Evolutionary conservation across 2,797 vertebrate species (phyloP).

Genomic region (Hephaestus fuliginosus): DNA sequence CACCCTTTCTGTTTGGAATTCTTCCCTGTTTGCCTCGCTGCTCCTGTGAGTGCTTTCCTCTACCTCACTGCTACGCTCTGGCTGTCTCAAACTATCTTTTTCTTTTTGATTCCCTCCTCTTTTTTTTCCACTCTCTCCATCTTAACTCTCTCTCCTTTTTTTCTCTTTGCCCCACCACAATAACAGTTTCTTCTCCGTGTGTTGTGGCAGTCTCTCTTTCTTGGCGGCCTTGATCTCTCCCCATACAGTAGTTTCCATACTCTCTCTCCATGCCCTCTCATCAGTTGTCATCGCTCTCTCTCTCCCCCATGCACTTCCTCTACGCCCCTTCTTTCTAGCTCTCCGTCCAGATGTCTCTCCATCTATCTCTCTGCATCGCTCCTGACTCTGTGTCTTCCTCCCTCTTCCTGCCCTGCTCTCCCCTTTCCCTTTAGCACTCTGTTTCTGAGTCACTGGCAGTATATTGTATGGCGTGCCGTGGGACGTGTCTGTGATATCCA

Average conservation of each 20-base stretch:
- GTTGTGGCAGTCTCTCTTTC: conserved; percentile 57
- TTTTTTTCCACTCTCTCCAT: conserved; percentile 41
- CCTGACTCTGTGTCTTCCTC: conserved; percentile 30
- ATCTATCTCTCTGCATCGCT: conserved; percentile 47
- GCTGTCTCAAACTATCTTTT: conserved; percentile 60
- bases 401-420: conserved; percentile 36
- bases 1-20: conserved; percentile 68
- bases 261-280: conserved; percentile 55
- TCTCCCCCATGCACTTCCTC: conserved; percentile 30
- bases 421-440: conserved; percentile 47
- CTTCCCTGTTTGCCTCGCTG: conserved; percentile 65
- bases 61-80: conserved; percentile 58
- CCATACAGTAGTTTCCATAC: conserved; percentile 55
- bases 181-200: conserved; percentile 54
- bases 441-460: conserved; percentile 72
- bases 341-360: conserved; percentile 54
- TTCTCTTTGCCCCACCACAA: conserved; percentile 29
- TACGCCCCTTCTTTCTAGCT: conserved; percentile 38
- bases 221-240: conserved; percentile 57
- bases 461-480: conserved; percentile 73
- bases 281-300: conserved; percentile 60
- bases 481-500: conserved; percentile 85
- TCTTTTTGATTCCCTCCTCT: conserved; percentile 54
- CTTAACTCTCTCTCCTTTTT: conserved; percentile 37
- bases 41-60: conserved; percentile 59